Percentiles rank a stretch among this genome's conserved stretches.
Evolutionary conservation across 2,888 invertebrate species (phyloP).

Genomic region (Watsonalla cultraria): DNA sequence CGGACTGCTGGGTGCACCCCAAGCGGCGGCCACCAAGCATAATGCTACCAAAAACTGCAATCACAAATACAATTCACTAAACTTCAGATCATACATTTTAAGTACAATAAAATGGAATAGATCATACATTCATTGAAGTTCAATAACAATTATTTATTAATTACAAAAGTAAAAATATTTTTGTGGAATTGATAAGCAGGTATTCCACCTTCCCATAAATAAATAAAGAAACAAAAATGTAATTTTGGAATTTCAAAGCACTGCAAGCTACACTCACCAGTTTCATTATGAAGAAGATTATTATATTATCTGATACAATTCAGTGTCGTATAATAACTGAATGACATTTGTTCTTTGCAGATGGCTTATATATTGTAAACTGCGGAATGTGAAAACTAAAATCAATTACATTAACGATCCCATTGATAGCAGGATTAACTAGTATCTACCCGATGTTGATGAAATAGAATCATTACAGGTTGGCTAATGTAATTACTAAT

Average conservation of each 20-base stretch:
- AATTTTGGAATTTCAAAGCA: neutral
- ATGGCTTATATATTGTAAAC: neutral
- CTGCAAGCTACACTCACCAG: neutral
- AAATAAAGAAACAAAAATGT: neutral
- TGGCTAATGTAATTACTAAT: neutral
- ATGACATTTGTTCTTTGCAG: neutral
- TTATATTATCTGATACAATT: neutral
- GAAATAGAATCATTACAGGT: neutral
- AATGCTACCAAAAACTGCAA: constrained; percentile 33
- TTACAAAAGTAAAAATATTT: too few species aligned
- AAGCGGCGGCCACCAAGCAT: constrained; percentile 26
- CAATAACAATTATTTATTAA: too few species aligned
- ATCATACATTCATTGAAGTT: constrained; percentile 9
- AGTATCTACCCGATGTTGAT: neutral
- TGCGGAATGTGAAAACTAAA: neutral
- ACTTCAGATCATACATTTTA: too few species aligned
- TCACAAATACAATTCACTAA: constrained; percentile 1
- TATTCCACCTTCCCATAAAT: too few species aligned
- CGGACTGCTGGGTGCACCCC: constrained; percentile 26
- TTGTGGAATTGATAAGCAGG: too few species aligned
- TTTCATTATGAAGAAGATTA: neutral
- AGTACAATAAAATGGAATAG: neutral
- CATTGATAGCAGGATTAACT: neutral
- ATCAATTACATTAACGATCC: neutral
- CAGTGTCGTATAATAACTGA: neutral